A percentile compares a stretch with the other conserved stretches of the same genome.
phyloP scores from a whole-genome alignment of 2,888 invertebrate genomes.

The Amblyjoppa fuscipennis region DNA sequence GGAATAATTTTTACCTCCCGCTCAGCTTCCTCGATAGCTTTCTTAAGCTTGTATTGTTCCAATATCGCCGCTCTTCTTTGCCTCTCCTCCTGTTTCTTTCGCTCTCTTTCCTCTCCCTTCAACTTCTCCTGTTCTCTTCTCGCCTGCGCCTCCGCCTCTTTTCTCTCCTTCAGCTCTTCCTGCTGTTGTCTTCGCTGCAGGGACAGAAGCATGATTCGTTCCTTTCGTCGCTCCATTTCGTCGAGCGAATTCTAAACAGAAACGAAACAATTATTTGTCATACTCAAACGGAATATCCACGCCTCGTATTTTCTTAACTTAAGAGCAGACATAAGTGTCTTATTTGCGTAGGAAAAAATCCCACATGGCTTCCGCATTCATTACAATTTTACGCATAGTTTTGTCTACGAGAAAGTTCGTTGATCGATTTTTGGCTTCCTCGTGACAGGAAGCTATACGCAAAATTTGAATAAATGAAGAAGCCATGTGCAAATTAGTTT shows the following conservation, averaged over 20 bases:
- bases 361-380: too few species aligned
- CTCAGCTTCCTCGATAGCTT: slow-evolving; percentile 96
- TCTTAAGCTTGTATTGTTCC: slow-evolving; percentile 97
- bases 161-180: slow-evolving; percentile 93
- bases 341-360: background rate
- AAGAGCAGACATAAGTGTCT: background rate
- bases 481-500: too few species aligned
- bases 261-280: background rate
- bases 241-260: slow-evolving; percentile 91
- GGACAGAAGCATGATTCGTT: slow-evolving; percentile 95
- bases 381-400: too few species aligned
- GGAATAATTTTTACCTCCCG: slow-evolving; percentile 88
- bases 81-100: slow-evolving; percentile 93
- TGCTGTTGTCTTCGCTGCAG: slow-evolving; percentile 96
- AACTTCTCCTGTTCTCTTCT: slow-evolving; percentile 91
- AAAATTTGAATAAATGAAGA: too few species aligned
- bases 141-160: slow-evolving; percentile 93
- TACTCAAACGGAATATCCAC: background rate
- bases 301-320: background rate
- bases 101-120: slow-evolving; percentile 90
- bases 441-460: too few species aligned
- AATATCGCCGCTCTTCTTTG: slow-evolving; percentile 95
- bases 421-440: too few species aligned
- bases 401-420: too few species aligned
- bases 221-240: slow-evolving; percentile 97